Conservation (phyloP, 2,797 vertebrate species). For the Thaleichthys pacificus region DNA sequence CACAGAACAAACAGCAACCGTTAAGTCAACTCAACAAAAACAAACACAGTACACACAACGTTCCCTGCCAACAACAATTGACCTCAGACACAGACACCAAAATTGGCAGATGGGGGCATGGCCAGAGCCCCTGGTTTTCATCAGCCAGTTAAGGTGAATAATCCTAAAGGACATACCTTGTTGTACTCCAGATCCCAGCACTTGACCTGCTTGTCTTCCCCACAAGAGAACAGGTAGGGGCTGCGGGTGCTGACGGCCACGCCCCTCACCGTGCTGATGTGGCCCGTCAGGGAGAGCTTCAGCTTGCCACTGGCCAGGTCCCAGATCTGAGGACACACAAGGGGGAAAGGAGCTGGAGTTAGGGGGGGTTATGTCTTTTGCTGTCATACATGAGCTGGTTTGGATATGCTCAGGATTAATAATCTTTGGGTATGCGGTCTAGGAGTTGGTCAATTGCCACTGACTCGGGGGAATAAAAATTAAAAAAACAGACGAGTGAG, state of each 20-base stretch:
- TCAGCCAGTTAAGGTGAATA: not conserved
- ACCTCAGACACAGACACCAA: no score
- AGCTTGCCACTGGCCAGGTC: conserved; percentile 95
- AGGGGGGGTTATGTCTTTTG: not conserved
- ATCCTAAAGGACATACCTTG: conserved; percentile 76
- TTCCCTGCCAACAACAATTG: not conserved
- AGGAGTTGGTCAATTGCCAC: no score
- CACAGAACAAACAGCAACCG: not conserved
- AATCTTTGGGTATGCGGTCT: no score
- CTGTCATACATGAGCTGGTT: not conserved
- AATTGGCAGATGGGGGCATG: no score
- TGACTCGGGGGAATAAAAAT: no score
- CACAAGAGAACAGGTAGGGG: conserved; percentile 97
- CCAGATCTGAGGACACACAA: conserved; percentile 84
- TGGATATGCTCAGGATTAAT: no score
- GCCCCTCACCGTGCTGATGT: conserved; percentile 96
- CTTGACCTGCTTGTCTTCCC: conserved; percentile 98
- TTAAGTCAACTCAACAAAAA: no score
- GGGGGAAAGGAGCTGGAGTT: no score
- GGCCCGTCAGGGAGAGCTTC: conserved; percentile 94
- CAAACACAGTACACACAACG: not conserved
- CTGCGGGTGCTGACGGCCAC: conserved; percentile 93
- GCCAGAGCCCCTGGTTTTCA: not conserved
- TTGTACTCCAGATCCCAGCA: conserved; percentile 99
- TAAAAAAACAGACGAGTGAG: no score